Base-by-base conservation (phyloP, 2,888 invertebrate genomes). In the Boloria euphrosyne region DNA sequence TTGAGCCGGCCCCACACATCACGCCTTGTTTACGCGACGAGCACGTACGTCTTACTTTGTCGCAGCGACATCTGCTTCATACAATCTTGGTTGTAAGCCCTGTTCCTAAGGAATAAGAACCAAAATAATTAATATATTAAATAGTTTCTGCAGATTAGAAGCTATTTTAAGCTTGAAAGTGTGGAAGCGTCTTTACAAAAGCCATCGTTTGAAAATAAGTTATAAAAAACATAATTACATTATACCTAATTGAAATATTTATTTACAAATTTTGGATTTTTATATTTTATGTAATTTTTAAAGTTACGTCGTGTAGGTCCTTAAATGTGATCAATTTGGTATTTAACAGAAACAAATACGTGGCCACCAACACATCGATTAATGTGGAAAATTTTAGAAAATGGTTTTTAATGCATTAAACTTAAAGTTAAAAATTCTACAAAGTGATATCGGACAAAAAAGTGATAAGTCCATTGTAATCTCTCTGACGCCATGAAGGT, bases 31-130 rank as follows among this genome's bases (percentile, higher is more conserved):
- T 91, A 91, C 82, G 81, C 82, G 82, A 81, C 83, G 79, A 82
- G 89, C 91, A 92, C 91, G 91, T 89, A 82, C 89, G 77, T 77
- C 81, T 86, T 89, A 91, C 91, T 89, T 90, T 92, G 91, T 92
- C 91, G 90, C 83, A 73, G 52, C 74, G 82, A 87, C 90, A 90
- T 89, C 88, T 87, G 87, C 80, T 76, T 43, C 16, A 22, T 49
- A 22, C 55, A 31, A 61, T 52, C 46, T 65, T 47, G 27, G 18
- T 52, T 47, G 38, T 51, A 44, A 50, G 44, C 57, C 69, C 73
- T 86, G 83, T 78, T 73, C 53, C 72, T 60, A 54, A 5, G 67
- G 7, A 7, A 58, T 78, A 85, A 72, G 72, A 80, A 73, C 72
- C 59, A 78, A 50, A 76, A 68, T 81, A n/a, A 44, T 46, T 17